Evolutionary conservation across 2,888 invertebrate species (phyloP).

Genomic region (Adineta ricciae): DNA sequence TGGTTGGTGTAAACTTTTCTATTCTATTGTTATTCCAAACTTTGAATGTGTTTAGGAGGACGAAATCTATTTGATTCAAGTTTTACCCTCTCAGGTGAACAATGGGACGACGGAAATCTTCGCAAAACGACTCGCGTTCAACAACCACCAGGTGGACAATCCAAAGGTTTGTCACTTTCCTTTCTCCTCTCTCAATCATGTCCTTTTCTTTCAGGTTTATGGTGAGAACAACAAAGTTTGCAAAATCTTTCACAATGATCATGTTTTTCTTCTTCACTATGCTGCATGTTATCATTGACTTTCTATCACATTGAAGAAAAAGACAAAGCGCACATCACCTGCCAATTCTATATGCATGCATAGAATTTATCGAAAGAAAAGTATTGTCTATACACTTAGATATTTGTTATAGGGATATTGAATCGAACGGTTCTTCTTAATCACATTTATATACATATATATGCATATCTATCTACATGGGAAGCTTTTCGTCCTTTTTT

Average conservation of each 20-base stretch:
- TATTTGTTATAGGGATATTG: not conserved
- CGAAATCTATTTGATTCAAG: slow-evolving; percentile 69
- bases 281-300: not conserved
- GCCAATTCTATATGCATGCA: not conserved
- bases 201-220: not conserved
- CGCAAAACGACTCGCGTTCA: slow-evolving; percentile 40
- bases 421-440: not conserved
- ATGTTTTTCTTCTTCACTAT: not conserved
- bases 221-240: not conserved
- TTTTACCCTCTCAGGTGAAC: slow-evolving; percentile 72
- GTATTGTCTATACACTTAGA: not conserved
- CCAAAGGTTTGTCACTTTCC: not conserved
- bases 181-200: too few species aligned
- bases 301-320: not conserved
- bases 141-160: slow-evolving; percentile 42
- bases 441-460: not conserved
- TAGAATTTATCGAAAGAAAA: not conserved
- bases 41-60: slow-evolving; percentile 48
- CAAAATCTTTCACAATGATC: not conserved
- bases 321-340: not conserved
- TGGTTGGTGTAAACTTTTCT: not conserved
- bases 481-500: not conserved
- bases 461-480: not conserved
- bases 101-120: slow-evolving; percentile 51
- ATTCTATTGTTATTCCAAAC: not conserved